Percentiles rank a stretch among this genome's conserved stretches.
Conservation (phyloP, 2,113 vertebrate species). For the Halichoeres trimaculatus region DNA sequence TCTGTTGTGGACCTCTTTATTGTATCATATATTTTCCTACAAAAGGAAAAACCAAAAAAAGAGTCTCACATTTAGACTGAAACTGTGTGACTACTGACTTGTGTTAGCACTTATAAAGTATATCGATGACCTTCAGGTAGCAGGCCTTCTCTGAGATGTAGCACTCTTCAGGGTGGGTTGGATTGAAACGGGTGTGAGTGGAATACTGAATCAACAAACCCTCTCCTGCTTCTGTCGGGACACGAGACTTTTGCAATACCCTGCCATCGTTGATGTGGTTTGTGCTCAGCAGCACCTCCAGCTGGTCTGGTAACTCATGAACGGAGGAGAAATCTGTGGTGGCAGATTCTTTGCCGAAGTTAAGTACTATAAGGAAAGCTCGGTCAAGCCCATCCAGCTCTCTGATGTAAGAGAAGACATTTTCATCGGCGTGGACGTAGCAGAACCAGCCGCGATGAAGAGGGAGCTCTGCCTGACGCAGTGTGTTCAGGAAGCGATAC, state of each 20-base stretch:
- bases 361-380: conserved; percentile 90
- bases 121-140: conserved; percentile 84
- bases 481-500: conserved; percentile 85
- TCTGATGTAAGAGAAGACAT: conserved; percentile 86
- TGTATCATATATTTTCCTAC: not conserved
- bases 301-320: conserved; percentile 80
- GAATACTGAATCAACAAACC: conserved; percentile 90
- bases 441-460: conserved; percentile 94
- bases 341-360: conserved; percentile 84
- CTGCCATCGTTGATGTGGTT: conserved; percentile 56
- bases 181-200: conserved; percentile 80
- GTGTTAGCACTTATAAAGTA: conserved; percentile 86
- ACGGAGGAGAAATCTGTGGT: conserved; percentile 83
- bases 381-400: conserved; percentile 89
- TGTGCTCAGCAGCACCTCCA: conserved; percentile 87
- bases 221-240: conserved; percentile 86
- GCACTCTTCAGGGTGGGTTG: conserved; percentile 80
- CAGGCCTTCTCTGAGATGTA: conserved; percentile 92
- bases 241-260: conserved; percentile 68
- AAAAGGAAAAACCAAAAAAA: not conserved
- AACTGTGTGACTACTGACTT: not conserved
- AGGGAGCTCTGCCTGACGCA: conserved; percentile 83
- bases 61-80: not conserved
- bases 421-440: conserved; percentile 80
- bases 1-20: conserved; percentile 26